Percentiles rank a stretch among this genome's conserved stretches.
phyloP scores from a whole-genome alignment of 2,888 invertebrate genomes.

The Scrobipalpa costella region DNA sequence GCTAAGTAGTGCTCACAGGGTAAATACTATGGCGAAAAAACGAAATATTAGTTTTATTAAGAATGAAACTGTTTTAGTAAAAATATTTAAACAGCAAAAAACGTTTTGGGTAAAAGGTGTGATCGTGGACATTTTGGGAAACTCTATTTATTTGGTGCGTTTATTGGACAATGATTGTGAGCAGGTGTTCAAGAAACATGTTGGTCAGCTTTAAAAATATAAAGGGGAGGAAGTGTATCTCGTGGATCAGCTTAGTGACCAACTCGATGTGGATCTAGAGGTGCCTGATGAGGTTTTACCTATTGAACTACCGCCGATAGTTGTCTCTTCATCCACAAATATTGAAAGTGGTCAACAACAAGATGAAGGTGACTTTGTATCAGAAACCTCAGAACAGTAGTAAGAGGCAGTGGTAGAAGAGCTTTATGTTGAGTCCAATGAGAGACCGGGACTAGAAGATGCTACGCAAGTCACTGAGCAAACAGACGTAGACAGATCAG shows the following conservation, averaged over 20 bases:
- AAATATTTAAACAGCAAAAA: conserved; percentile 24
- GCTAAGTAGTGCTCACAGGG: conserved; percentile 27
- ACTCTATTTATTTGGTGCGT: conserved; percentile 21
- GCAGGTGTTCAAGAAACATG: neutral
- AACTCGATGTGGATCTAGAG: neutral
- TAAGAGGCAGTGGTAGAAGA: neutral
- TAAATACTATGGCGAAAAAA: conserved; percentile 19
- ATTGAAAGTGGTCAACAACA: neutral
- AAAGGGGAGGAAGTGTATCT: conserved; percentile 1
- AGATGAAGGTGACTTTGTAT: too few relatives aligned
- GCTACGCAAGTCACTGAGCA: too few relatives aligned
- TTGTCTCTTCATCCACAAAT: neutral
- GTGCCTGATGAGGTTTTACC: neutral
- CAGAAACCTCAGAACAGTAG: too few relatives aligned
- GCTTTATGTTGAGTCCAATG: neutral
- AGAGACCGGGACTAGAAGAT: neutral
- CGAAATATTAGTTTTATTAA: neutral
- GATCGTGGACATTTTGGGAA: conserved; percentile 11
- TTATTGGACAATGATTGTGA: neutral
- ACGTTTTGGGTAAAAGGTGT: conserved; percentile 27
- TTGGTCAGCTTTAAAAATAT: conserved; percentile 1
- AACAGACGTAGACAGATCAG: neutral
- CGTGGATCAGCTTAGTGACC: neutral
- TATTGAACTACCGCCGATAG: conserved; percentile 9
- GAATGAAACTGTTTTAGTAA: conserved; percentile 19